Conservation (phyloP, 2,888 invertebrate genomes). For the Cataglyphis livida region DNA sequence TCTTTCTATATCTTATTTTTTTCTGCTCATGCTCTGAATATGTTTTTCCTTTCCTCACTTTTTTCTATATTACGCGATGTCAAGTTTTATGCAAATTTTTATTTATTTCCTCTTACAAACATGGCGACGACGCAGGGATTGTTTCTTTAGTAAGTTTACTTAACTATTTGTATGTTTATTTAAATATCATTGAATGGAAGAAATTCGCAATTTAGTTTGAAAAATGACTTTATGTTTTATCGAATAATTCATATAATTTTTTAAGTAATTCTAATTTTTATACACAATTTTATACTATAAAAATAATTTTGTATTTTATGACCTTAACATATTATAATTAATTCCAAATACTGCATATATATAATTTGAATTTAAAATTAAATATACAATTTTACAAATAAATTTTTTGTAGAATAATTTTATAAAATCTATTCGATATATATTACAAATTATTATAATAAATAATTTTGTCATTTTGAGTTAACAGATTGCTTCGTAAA, state of each 20-base stretch:
- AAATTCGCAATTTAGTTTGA: constrained; percentile 31
- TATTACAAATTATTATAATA: constrained; percentile 50
- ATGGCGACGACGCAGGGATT: constrained; percentile 34
- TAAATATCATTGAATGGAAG: constrained; percentile 32
- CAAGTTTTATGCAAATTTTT: constrained; percentile 24
- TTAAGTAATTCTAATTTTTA: constrained; percentile 32
- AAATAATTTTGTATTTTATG: constrained; percentile 46
- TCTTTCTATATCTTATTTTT: constrained; percentile 10
- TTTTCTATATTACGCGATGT: neutral
- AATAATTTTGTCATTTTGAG: constrained; percentile 36
- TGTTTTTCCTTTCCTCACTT: neutral
- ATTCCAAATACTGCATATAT: constrained; percentile 48
- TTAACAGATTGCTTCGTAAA: constrained; percentile 29
- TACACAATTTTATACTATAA: constrained; percentile 45
- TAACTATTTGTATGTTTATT: constrained; percentile 1
- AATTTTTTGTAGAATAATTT: constrained; percentile 32
- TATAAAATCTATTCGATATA: constrained; percentile 43
- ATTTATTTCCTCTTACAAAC: constrained; percentile 17
- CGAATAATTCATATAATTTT: constrained; percentile 41
- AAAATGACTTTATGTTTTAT: constrained; percentile 32
- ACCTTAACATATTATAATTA: constrained; percentile 42
- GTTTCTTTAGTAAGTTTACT: constrained; percentile 31
- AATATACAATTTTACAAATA: constrained; percentile 37
- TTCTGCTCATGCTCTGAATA: constrained; percentile 25
- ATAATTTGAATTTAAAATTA: constrained; percentile 39